Conservation (phyloP, 35 echinoderm and acorn worm species). For the Strongylocentrotus purpuratus region DNA sequence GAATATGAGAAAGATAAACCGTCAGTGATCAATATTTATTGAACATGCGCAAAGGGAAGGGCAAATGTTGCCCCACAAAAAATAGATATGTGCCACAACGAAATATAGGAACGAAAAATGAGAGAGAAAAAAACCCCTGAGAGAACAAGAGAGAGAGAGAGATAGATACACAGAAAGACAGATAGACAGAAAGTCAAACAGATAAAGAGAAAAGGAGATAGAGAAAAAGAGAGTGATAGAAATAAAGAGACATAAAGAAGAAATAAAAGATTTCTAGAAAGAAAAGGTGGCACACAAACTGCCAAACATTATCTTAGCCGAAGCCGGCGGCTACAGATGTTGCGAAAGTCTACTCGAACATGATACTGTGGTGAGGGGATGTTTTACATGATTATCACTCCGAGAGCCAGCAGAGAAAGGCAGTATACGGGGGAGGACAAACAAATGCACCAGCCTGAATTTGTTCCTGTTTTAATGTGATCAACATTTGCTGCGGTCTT, state of each 20-base stretch:
- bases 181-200: not conserved
- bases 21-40: no score
- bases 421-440: not conserved
- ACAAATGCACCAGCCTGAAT: not conserved
- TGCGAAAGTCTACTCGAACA: not conserved
- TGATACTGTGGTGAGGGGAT: not conserved
- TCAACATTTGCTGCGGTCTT: not conserved
- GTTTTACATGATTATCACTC: constrained; percentile 18
- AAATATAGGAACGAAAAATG: no score
- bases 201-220: not conserved
- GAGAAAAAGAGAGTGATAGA: not conserved
- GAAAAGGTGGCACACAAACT: not conserved
- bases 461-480: not conserved
- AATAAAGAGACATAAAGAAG: not conserved
- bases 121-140: no score
- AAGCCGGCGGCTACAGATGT: not conserved
- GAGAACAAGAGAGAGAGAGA: not conserved
- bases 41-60: no score
- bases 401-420: not conserved
- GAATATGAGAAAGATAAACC: no score
- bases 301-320: not conserved
- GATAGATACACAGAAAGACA: not conserved
- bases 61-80: no score
- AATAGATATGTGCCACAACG: no score
- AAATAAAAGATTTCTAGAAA: not conserved